Base-by-base conservation (phyloP, 2,113 vertebrate genomes). In the Oenanthe melanoleuca region DNA sequence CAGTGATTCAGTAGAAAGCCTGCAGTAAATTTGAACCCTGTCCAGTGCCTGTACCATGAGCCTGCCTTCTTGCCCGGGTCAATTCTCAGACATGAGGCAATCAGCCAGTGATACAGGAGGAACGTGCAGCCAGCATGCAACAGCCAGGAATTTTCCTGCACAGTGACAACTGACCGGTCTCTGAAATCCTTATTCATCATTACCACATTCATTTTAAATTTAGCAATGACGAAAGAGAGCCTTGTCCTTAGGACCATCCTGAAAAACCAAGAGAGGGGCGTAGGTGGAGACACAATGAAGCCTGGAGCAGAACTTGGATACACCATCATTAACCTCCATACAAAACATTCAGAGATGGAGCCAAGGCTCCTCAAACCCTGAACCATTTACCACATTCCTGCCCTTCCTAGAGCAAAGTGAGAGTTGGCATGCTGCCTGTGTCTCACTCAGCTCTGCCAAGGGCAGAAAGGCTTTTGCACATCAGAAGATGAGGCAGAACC, bases 401-500 rank as follows among this genome's bases (percentile, higher is more conserved):
- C 40, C 89, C 83, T 88, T 94, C 91, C 91, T 25, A 60, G 77
- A 86, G 86, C 69, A 40, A 45, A 77, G 67, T 2, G 53, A 79
- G 86, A 83, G 40, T 53, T 95, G 91, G 86, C 92, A 77, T 3
- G 24, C 64, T 86, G 89, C 89, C 92, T 25, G 2, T n/a, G 60
- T 45, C 80, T 74, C 52, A 33, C 8, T 80, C 70, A 29, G 34
- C 33, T 44, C 89, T 86, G 83, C 86, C 94, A 94, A 93, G 86
- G 96, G 89, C 95, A 95, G 40, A 74, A 95, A 44, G 71, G 69
- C 57, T 91, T 86, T 45, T 56, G 56, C 80, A 95, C 86, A 79
- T 79, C 92, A 79, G 72, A 55, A 91, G 83, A 71, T 79, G 88
- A 97, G 83, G 92, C 96, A 96, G 94, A 93, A 93, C 89, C 83